Evolutionary conservation across 1,140 invertebrate species (phyloP), one percentile per base, ranked within the genome.

Genomic region (Pogonomyrmex barbatus): DNA sequence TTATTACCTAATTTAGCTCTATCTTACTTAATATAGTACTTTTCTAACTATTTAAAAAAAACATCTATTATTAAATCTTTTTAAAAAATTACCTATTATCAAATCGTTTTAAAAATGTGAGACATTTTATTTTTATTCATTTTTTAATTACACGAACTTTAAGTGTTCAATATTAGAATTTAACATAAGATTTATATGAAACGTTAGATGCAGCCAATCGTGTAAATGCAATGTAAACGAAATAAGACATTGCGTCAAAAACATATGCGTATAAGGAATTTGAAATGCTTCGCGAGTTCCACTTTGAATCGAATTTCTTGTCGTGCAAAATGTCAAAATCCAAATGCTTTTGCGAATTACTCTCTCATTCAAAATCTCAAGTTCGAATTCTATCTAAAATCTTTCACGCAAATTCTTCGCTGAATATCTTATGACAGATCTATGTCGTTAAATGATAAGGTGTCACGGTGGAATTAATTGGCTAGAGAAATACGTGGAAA

Each of bases 331-430:
- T 8, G 8, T n/a, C n/a, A 77, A 77, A 9, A 62, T 62, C 56
- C 73, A 12, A 30, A 42, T 14, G 47, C 70, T 76, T 42, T 24
- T 60, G 60, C 54, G 9, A 62, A 77, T 77, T 77, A 47, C 73
- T 60, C 24, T 77, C 52, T 12, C 71, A n/a, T 56, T 75, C 36
- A 36, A 14, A 76, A 39, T 9, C 42, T 36, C 36, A 60, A 30
- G 70, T 73, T 33, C 50, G 17, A 42, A 60, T 77, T n/a, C n/a
- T 77, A 77, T 60, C 42, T 77, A 14, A 60, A 62, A 45, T 77
- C 73, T 77, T 77, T 45, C 56, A 60, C 47, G 14, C 9, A 50
- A 30, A 24, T 78, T n/a, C 33, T 50, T 47, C 33, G n/a, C 30
- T 4, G 56, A 24, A 47, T 47, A n/a, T 63, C 9, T 47, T 47